phyloP scores from a whole-genome alignment of 1,140 invertebrate species.

The Neotoxoptera formosana region DNA sequence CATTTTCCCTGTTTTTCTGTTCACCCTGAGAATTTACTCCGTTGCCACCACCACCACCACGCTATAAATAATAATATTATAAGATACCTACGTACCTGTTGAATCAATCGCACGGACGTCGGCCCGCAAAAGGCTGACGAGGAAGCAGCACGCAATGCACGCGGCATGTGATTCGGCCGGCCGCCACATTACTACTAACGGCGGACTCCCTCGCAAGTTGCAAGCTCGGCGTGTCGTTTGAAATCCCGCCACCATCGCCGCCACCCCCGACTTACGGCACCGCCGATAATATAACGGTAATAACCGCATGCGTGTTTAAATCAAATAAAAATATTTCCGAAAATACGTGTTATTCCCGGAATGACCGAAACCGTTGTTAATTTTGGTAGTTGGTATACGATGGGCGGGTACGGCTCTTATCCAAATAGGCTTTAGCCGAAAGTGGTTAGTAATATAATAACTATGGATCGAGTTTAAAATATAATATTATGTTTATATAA shows the following conservation, averaged over 20 bases:
- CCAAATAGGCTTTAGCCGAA: neutral
- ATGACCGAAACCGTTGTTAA: neutral
- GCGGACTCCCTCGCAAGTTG: neutral
- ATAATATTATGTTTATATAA: neutral
- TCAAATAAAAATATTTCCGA: neutral
- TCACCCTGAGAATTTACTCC: neutral
- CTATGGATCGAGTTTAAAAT: neutral
- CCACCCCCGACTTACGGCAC: conserved; percentile 41
- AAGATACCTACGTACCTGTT: conserved; percentile 42
- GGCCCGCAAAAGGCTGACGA: conserved; percentile 1
- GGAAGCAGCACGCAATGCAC: conserved; percentile 47
- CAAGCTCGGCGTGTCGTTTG: neutral
- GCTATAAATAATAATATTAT: neutral
- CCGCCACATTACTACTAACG: conserved; percentile 54
- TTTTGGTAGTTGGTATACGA: neutral
- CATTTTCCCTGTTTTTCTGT: neutral
- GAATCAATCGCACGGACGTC: conserved; percentile 37
- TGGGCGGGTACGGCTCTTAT: neutral
- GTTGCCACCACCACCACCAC: neutral
- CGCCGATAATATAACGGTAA: neutral
- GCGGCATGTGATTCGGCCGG: conserved; percentile 41
- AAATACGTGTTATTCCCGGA: neutral
- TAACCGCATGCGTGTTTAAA: neutral
- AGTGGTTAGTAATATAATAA: neutral
- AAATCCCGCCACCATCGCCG: neutral